Evolutionary conservation across 2,888 invertebrate species (phyloP), one percentile per base, ranked within the genome.

Genomic region (Phyllotreta cruciferae): DNA sequence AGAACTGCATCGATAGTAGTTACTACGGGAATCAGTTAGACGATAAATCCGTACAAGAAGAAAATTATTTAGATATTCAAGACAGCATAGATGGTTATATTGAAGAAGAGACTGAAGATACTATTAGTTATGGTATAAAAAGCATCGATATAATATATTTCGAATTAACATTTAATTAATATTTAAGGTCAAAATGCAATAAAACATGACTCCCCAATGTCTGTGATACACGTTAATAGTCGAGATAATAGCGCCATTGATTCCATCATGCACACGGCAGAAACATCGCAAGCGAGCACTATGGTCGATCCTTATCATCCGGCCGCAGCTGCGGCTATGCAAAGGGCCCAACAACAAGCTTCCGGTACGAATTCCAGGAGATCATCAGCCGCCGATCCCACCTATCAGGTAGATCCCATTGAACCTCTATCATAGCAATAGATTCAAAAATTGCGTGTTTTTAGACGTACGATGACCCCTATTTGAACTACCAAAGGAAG

Each of bases 251-350:
- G 44, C 14, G 38, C 9, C n/a, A 42, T 36, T 52, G 37, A 79
- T 56, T 76, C 75, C 10, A 70, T 71, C 44, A 70, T 71, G 61
- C 67, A 76, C 38, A 75, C 80, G 10, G 72, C 80, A 49, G 80
- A 79, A 41, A 80, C 81, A 3, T 80, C 80, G 5, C 81, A 77
- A 74, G 83, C 84, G 66, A 85, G 85, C 45, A 80, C 86, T 55
- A 83, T 85, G 41, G 83, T 85, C 42, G 86, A 86, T 73, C 84
- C 85, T 2, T 86, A 84, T 72, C 81, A 82, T 70, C 81, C 83
- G n/a, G 75, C 79, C 24, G 44, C 69, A 36, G 47, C 60, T 24
- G 50, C 69, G 14, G 60, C 62, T 36, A 38, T 52, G 44, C 60
- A 60, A 34, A 52, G 54, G 38, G 62, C 49, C 9, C 61, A 56